Evolutionary conservation across 2,888 invertebrate species (phyloP), one percentile per base, ranked within the genome.

Genomic region (Loripinus fragilis): DNA sequence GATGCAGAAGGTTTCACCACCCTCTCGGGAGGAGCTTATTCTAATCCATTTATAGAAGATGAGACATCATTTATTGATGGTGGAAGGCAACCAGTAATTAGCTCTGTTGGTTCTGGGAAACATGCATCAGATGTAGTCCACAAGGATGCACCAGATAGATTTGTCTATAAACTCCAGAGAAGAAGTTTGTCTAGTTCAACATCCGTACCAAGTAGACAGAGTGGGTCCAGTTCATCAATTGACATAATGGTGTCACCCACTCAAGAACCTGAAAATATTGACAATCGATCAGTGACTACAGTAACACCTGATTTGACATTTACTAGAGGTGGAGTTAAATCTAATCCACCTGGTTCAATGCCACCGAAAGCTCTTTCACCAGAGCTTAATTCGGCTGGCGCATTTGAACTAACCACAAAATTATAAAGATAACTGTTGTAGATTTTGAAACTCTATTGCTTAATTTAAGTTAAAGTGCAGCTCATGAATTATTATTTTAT

Each of bases 91-190:
- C 66, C 71, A 23, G 30, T n/a, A n/a, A n/a, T 35, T n/a, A 33
- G 50, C 28, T 65, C 69, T 20, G 38, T 76, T 38, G 71, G 66
- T 30, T 75, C 74, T 7, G 38, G 38, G 5, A 38, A 5, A 12
- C 7, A 12, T 12, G 75, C 79, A 33, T 75, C 79, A 35, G 70
- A 74, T 3, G 64, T 71, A 64, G 74, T 79, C 64, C 72, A 71
- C 23, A 68, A 66, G 10, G 41, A 52, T 23, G 48, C 78, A 20
- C 74, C 74, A 8, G 60, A 60, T 20, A 30, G 60, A 33, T 30
- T 60, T 60, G 33, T 33, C 7, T 60, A 60, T 33, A 60, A 20
- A 5, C 28, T 10, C 33, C 8, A 55, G 5, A 48, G 12, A 20
- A 52, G 52, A 25, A 52, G 23, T 5, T 25, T 25, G 10, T 25